These are phyloP conservation scores for Pelecanus crispus DNA, from an alignment of 2,113 vertebrate genomes.

Conservation along the genomic window DNA sequence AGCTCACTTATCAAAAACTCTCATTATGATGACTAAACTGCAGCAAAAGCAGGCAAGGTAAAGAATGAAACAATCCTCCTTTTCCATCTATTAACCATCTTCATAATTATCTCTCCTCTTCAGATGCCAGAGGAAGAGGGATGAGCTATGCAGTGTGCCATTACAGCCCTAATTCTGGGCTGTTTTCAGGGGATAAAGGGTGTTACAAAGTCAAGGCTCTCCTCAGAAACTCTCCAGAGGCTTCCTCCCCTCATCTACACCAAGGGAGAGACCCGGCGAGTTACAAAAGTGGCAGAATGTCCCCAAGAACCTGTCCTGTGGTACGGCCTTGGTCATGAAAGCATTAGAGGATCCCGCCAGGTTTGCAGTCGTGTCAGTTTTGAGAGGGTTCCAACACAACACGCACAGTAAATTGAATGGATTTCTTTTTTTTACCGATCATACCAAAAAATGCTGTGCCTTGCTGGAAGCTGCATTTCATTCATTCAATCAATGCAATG, in stretches of 20 bases:
- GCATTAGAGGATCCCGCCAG: neutral
- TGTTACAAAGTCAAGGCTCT: neutral
- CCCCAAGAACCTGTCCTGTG: neutral
- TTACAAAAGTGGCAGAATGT: neutral
- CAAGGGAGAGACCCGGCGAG: accelerated
- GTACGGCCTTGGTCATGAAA: neutral
- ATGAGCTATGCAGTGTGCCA: neutral
- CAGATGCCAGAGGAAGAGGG: neutral
- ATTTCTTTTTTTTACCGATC: neutral
- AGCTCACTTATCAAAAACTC: constrained; percentile 49
- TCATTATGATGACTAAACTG: constrained; percentile 53
- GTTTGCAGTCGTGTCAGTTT: neutral
- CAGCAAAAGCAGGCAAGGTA: constrained; percentile 46
- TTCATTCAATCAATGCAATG: neutral
- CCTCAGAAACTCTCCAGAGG: neutral
- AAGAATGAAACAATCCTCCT: neutral
- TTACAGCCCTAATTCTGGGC: neutral
- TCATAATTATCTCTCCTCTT: constrained; percentile 1
- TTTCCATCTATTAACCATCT: constrained; percentile 18
- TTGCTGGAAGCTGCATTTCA: neutral
- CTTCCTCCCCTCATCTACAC: neutral
- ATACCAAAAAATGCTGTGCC: neutral
- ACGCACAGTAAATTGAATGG: neutral
- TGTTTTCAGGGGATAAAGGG: neutral
- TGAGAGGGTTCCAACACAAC: neutral